A percentile compares a stretch with the other conserved stretches of the same genome.
Conservation (phyloP, 2,113 vertebrate genomes). For the Sclerurus mexicanus region DNA sequence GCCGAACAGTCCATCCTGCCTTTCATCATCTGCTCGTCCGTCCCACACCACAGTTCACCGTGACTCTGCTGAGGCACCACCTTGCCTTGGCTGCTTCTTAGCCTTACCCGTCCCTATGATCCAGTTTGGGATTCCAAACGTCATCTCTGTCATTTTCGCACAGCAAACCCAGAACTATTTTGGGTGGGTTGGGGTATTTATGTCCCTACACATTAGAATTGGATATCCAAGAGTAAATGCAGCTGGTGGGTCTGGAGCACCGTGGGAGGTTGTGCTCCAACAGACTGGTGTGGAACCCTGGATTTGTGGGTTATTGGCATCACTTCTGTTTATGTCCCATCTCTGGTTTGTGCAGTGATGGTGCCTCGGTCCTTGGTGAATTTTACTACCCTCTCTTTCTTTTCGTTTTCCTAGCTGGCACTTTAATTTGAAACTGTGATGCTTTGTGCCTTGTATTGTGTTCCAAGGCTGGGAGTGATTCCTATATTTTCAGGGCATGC, state of each 20-base stretch:
- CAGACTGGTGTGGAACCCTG: not conserved
- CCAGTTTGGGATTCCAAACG: not conserved
- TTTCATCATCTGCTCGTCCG: constrained; percentile 30
- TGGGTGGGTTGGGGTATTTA: not conserved
- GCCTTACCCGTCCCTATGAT: not conserved
- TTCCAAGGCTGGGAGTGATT: not conserved
- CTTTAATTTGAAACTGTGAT: not conserved
- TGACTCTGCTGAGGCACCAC: not conserved
- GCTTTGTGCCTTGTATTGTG: not conserved
- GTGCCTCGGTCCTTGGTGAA: not conserved
- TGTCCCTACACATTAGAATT: not conserved
- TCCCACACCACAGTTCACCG: not conserved
- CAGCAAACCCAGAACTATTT: not conserved
- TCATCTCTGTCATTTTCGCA: not conserved
- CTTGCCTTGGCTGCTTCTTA: not conserved
- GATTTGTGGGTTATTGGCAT: not conserved
- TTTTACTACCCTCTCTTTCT: not conserved
- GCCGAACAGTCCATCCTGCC: constrained; percentile 2
- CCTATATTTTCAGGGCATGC: not conserved
- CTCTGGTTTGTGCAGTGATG: not conserved
- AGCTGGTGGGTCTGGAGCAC: not conserved
- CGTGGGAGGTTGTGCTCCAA: not conserved
- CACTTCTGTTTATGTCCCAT: not conserved
- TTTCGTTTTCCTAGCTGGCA: not conserved
- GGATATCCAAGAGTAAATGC: not conserved